Conservation (phyloP, 2,113 vertebrate genomes). For the Etheostoma spectabile region DNA sequence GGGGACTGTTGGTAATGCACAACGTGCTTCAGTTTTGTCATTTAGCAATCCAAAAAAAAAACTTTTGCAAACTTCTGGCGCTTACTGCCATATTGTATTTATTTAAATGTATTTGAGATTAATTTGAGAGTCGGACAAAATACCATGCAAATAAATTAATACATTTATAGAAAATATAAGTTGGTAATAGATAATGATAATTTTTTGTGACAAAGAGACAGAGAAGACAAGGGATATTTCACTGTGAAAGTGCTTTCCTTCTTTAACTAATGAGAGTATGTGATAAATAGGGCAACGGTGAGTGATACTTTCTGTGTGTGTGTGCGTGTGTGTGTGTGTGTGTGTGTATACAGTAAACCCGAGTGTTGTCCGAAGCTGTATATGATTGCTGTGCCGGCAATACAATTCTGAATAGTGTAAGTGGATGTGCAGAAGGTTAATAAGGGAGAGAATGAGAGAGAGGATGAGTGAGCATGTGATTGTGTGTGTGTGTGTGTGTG, state of each 20-base stretch:
- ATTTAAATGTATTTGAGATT: neutral
- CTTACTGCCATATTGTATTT: neutral
- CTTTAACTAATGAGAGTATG: conserved; percentile 49
- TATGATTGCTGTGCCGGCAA: conserved; percentile 25
- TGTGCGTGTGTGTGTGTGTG: conserved; percentile 31
- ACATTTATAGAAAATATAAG: conserved; percentile 26
- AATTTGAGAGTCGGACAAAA: neutral
- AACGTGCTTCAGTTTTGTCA: too few species aligned
- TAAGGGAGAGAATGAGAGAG: conserved; percentile 54
- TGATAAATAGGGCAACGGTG: conserved; percentile 38
- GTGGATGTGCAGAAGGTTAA: conserved; percentile 60
- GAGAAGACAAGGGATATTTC: neutral
- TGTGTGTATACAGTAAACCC: neutral
- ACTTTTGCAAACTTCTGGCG: neutral
- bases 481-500: conserved; percentile 15
- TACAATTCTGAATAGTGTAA: conserved; percentile 35
- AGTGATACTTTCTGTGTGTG: conserved; percentile 21
- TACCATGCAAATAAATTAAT: neutral
- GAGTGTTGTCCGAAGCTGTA: conserved; percentile 30
- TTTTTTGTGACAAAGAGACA: conserved; percentile 16
- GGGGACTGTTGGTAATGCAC: too few species aligned
- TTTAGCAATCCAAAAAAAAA: too few species aligned
- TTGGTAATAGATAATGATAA: neutral
- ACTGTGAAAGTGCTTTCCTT: conserved; percentile 16
- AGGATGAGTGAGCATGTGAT: conserved; percentile 35